Evolutionary conservation across 2,113 vertebrate species (phyloP).

Genomic region (Delphinus delphis): DNA sequence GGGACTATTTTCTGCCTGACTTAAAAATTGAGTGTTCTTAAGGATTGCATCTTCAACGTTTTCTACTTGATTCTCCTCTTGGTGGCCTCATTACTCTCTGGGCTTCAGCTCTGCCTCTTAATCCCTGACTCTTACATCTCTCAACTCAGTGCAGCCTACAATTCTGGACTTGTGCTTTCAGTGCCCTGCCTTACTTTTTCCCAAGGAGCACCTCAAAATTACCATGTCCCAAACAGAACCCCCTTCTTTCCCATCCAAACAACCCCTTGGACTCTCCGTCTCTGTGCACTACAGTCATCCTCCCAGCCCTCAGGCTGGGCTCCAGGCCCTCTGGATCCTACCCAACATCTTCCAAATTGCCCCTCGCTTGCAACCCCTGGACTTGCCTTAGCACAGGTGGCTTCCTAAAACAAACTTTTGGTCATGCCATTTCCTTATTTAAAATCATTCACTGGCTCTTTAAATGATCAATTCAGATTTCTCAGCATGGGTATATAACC

Average conservation of each 20-base stretch:
- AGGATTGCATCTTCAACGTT: background rate
- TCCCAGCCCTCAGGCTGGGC: rapidly evolving
- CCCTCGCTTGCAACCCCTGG: background rate
- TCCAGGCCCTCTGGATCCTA: background rate
- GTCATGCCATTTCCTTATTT: background rate
- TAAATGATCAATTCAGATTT: constrained; percentile 3
- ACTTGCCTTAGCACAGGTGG: background rate
- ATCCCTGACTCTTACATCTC: background rate
- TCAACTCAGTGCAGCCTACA: background rate
- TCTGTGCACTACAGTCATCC: background rate
- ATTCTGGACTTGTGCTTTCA: background rate
- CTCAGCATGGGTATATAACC: background rate
- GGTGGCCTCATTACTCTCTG: background rate
- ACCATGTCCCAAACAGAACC: background rate
- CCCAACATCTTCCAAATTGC: rapidly evolving
- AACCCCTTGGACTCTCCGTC: background rate
- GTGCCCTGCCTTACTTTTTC: background rate
- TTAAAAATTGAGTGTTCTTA: background rate
- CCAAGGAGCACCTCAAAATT: background rate
- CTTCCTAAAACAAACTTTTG: background rate
- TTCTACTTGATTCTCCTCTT: background rate
- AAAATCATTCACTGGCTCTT: background rate
- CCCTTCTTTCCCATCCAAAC: background rate
- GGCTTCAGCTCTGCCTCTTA: background rate
- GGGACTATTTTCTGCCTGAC: background rate